Evolutionary conservation across 1,140 invertebrate genomes (phyloP).

Genomic region (Microplitis mediator): DNA sequence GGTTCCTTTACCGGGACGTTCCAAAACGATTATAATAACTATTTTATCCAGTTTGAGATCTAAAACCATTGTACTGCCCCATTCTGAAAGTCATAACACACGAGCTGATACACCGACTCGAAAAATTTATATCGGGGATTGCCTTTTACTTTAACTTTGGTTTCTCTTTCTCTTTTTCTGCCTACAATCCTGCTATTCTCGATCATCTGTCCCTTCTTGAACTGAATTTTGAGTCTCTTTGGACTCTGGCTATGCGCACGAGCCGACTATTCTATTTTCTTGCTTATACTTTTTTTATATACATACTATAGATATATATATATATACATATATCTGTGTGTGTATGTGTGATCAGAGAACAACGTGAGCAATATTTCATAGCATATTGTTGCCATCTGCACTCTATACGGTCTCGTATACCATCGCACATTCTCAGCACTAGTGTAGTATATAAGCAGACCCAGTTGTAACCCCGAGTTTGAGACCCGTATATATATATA

Average conservation of each 20-base stretch:
- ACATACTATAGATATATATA: neutral
- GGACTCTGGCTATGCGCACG: conserved; percentile 14
- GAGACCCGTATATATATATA: conserved; percentile 34
- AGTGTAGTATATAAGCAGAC: neutral
- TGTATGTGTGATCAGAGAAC: neutral
- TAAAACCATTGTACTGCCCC: conserved; percentile 60
- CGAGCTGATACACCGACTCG: conserved; percentile 46
- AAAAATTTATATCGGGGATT: conserved; percentile 41
- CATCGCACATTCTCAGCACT: too few relatives aligned
- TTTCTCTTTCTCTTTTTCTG: too few relatives aligned
- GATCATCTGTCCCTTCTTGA: too few relatives aligned
- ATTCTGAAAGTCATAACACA: conserved; percentile 64
- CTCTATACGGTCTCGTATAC: conserved; percentile 30
- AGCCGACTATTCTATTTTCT: conserved; percentile 9
- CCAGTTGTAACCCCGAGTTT: conserved; percentile 40
- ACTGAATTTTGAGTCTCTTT: conserved; percentile 48
- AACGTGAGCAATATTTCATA: conserved; percentile 58
- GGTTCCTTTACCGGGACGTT: conserved; percentile 4
- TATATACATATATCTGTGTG: neutral
- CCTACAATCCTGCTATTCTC: conserved; percentile 29
- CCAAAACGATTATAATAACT: conserved; percentile 63
- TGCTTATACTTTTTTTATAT: conserved; percentile 4
- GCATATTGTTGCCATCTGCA: conserved; percentile 64
- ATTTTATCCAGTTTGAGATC: conserved; percentile 62
- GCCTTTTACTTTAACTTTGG: neutral